Conservation (phyloP, 2,797 vertebrate species). For the Pangasius larnaudii region DNA sequence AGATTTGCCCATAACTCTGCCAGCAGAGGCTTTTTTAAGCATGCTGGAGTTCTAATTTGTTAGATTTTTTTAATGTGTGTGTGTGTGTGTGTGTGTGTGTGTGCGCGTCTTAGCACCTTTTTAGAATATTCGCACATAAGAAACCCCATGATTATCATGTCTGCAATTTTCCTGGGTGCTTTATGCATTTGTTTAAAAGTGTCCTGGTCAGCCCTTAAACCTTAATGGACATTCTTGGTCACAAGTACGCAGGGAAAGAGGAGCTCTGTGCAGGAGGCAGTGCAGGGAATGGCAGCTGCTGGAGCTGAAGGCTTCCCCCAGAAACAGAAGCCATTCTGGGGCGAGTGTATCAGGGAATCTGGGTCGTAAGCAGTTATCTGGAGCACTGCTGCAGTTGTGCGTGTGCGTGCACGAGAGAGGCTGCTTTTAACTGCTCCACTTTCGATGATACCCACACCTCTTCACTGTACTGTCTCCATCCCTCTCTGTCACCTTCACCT, state of each 20-base stretch:
- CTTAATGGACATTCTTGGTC: conserved; percentile 9
- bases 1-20: conserved; percentile 41
- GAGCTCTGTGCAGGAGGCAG: background rate
- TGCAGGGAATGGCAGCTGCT: conserved; percentile 37
- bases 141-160: conserved; percentile 20
- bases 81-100: conserved; percentile 23
- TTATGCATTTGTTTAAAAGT: conserved; percentile 22
- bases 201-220: conserved; percentile 26
- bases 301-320: conserved; percentile 63
- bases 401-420: conserved; percentile 45
- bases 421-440: conserved; percentile 81
- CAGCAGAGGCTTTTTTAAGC: conserved; percentile 30
- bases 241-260: background rate
- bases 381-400: conserved; percentile 49
- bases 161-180: conserved; percentile 21
- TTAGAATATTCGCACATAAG: conserved; percentile 20
- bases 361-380: conserved; percentile 71
- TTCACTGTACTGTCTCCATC: conserved; percentile 69
- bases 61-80: background rate
- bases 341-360: conserved; percentile 69
- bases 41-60: conserved; percentile 9
- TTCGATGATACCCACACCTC: conserved; percentile 63
- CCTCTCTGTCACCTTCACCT: conserved; percentile 76
- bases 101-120: conserved; percentile 1
- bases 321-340: conserved; percentile 58